These are phyloP conservation scores for Petrocephalus sullivani DNA, from an alignment of 2,797 vertebrate genomes.

Conservation along the genomic window DNA sequence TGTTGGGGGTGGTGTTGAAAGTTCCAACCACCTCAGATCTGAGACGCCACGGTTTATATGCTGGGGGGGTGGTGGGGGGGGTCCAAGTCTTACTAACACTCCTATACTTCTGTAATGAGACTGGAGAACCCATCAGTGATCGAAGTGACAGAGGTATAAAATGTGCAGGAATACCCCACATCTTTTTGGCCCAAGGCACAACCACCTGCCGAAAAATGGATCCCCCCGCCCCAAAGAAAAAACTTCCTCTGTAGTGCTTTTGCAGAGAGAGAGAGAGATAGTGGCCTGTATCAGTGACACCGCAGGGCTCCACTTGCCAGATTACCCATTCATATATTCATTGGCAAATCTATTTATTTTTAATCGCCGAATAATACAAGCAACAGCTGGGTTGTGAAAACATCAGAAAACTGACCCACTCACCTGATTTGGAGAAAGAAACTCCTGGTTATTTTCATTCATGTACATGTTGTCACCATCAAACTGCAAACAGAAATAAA, in stretches of 20 bases:
- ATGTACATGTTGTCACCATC: conserved; percentile 99
- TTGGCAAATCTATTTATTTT: conserved; percentile 3
- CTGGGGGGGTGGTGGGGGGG: background rate
- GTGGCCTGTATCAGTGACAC: background rate
- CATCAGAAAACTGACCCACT: conserved; percentile 40
- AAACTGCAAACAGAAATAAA: conserved; percentile 72
- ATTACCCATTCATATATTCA: background rate
- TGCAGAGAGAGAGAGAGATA: background rate
- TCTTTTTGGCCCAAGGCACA: background rate
- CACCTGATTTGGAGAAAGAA: conserved; percentile 90
- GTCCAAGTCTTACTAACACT: background rate
- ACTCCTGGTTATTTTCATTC: conserved; percentile 94
- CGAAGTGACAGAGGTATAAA: background rate
- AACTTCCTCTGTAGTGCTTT: background rate
- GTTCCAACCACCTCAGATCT: background rate
- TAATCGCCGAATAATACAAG: background rate
- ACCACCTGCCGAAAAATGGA: background rate
- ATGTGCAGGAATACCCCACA: background rate
- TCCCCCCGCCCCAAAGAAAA: background rate
- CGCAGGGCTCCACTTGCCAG: background rate
- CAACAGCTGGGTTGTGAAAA: conserved; percentile 3
- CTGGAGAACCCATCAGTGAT: background rate
- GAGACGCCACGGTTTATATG: background rate
- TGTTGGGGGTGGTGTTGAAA: background rate
- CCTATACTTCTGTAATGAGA: background rate